Base-by-base conservation (phyloP, 2,888 invertebrate genomes). In the Micoletzkya japonica region DNA sequence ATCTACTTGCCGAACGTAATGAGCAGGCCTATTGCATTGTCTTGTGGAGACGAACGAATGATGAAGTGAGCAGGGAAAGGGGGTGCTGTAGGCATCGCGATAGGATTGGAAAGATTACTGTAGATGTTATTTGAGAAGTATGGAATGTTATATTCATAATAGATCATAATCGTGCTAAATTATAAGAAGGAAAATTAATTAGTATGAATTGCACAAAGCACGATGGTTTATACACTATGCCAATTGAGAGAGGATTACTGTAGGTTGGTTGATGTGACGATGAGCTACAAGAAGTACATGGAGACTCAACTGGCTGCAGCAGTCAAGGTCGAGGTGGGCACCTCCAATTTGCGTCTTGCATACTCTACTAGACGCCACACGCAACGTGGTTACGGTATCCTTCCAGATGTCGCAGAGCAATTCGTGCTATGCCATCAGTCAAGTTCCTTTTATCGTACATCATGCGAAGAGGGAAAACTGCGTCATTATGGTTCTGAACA, bases 281-380 rank as follows among this genome's bases (percentile, higher is more conserved):
- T 36, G 10, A 64, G 24, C 14, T 64, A 64, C 36, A 30, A 36
- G 6, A 4, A 10, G n/a, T 64, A 64, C 52, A 64, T 64, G 64
- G 52, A 64, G 34, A 64, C 52, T 52, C 50, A 64, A 32, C 20
- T 64, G 52, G 64, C 64, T 4, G 52, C 50, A 24, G 64, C 64
- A 24, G 64, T 39, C 7, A 64, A 34, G 30, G 64, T 50, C 17
- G 52, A 49, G 17, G 64, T 26, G n/a, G 36, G 26, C 28, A 39
- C 30, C 28, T 39, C 39, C 44, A 34, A 44, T 20, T 3, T 20
- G 17, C 2, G 30, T 26, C 17, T 2, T 44, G 7, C 26, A 28
- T 44, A 6, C 1, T 17, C 39, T 39, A n/a, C n/a, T 28, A 26
- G 37, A 2, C 32, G 17, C 17, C 17, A 10, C 34, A 4, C 14